These are phyloP conservation scores for Tachuris rubrigastra DNA, from an alignment of 2,113 vertebrate species.

Conservation along the genomic window DNA sequence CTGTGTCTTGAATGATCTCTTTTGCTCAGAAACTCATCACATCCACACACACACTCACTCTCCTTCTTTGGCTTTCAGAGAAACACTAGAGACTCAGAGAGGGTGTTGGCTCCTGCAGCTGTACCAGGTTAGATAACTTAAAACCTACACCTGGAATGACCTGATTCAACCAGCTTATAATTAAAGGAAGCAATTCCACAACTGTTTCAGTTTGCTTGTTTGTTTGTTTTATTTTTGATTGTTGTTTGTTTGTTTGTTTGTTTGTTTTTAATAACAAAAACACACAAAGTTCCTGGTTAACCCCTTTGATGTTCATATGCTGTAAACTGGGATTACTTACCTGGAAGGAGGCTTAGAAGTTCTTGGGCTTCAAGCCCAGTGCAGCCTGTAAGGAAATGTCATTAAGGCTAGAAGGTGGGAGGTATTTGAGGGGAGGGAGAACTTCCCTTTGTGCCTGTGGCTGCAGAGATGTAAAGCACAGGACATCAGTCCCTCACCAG, in stretches of 20 bases:
- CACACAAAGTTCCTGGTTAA: not conserved
- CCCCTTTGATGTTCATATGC: not conserved
- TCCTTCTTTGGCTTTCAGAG: not conserved
- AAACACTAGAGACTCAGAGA: not conserved
- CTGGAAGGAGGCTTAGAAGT: not conserved
- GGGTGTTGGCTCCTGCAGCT: not conserved
- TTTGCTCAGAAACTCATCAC: not conserved
- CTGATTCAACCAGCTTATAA: not conserved
- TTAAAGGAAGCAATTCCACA: not conserved
- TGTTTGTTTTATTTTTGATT: no score
- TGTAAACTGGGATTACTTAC: not conserved
- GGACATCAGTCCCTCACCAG: not conserved
- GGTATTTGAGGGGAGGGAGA: not conserved
- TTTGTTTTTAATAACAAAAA: not conserved
- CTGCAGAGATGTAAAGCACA: not conserved
- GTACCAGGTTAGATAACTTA: not conserved
- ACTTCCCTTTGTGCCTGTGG: not conserved
- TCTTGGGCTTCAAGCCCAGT: not conserved
- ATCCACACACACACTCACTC: not conserved
- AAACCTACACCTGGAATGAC: not conserved
- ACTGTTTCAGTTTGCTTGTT: not conserved
- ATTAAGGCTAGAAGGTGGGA: not conserved
- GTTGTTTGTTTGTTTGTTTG: no score
- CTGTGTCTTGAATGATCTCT: not conserved
- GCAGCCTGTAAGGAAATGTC: not conserved